Base-by-base conservation (phyloP, 1,140 invertebrate genomes). In the Macrobrachium rosenbergii region DNA sequence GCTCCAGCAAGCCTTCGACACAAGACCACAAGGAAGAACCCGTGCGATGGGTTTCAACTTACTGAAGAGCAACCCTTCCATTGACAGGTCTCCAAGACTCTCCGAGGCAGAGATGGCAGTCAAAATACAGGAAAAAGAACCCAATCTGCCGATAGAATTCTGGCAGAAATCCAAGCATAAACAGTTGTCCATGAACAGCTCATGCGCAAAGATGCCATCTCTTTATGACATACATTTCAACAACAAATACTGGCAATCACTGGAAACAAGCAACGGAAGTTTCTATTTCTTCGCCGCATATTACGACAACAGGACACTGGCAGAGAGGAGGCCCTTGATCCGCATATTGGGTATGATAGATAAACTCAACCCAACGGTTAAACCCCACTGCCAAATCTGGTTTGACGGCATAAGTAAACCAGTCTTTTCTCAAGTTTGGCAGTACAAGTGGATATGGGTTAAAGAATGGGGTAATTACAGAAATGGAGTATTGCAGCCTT, bases 401-500 rank as follows among this genome's bases (percentile, higher is more conserved):
- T 98, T 96, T 92, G 96, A 97, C 67, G 95, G 95, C 23, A 94
- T 95, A 87, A 95, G 95, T 85, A 95, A 96, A 89, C 95, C 95
- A 14, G 94, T 95, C 5, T 94, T 98, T 28, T 94, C 96, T 6
- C 96, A 96, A 90, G 91, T 91, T 17, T 94, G 96, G 83, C 96
- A 97, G 91, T 98, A 98, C 92, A 98, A 97, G 90, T 98, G 98
- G 91, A 96, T 98, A 88, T 98, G 97, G 97, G 96, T 97, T 91
- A 95, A 95, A 81, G 97, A 97, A 91, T 98, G 97, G 97, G 97
- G 97, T 28, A 98, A 98, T 92, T 98, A 98, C 92, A 96, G 97
- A 91, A 95, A 98, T 91, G 96, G 96, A 11, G 96, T 98, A 75
- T 96, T 97, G 90, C 97, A 98, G 91, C 97, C 97, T 0, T 98